Percentiles rank a stretch among this genome's conserved stretches.
Conservation (phyloP, 2,113 vertebrate species). For the Scolopax mira region DNA sequence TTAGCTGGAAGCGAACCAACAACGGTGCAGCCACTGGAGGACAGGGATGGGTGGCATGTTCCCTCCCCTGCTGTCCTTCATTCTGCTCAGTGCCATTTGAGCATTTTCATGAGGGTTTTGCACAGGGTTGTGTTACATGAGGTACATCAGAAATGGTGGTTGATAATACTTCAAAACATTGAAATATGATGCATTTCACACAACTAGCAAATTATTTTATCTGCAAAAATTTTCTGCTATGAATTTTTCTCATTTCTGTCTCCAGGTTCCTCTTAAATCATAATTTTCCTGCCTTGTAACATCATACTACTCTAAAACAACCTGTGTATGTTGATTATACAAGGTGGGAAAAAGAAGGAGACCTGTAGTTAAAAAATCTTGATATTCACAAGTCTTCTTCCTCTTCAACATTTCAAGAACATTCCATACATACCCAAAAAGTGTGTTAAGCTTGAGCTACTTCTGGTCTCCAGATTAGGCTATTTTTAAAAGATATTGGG, state of each 20-base stretch:
- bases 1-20: neutral
- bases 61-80: neutral
- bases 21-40: neutral
- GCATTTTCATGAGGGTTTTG: neutral
- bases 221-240: neutral
- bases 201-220: neutral
- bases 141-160: neutral
- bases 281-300: neutral
- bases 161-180: neutral
- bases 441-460: neutral
- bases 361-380: neutral
- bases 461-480: neutral
- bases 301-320: neutral
- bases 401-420: neutral
- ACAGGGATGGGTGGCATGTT: neutral
- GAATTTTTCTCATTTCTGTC: neutral
- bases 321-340: neutral
- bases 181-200: neutral
- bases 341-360: neutral
- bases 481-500: neutral
- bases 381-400: neutral
- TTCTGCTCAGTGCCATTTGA: neutral
- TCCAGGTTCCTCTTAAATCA: neutral
- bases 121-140: neutral
- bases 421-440: neutral